Base-by-base conservation (phyloP, 2,888 invertebrate genomes). In the Melangyna quadrimaculata region DNA sequence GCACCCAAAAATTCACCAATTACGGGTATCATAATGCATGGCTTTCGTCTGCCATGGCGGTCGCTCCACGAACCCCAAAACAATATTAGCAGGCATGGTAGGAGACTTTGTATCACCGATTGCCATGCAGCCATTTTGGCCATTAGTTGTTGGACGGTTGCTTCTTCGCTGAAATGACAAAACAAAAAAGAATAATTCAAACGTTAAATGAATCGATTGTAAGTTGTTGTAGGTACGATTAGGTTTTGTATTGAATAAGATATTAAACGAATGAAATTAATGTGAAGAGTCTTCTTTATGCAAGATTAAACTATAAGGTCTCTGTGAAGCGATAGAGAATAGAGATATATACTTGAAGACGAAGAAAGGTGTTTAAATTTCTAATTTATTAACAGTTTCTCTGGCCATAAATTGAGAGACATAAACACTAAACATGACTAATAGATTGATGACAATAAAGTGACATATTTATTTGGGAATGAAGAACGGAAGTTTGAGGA, bases 101-200 rank as follows among this genome's bases (percentile, higher is more conserved):
- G 92, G 59, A 95, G 94, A 87, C 96, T 96, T 91, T 97, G 97
- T 45, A 97, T 92, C 69, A 96, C 95, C 12, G 97, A 96, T 90
- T 97, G 97, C 97, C 97, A 97, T 22, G 96, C 96, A 73, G 96
- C 95, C 93, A 97, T 96, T 5, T 95, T 94, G 0, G 97, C 97
- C 1, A 96, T 96, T 88, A 96, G 92, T 82, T 94, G 94, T 90
- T 96, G 96, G 0, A 96, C 95, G 4, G 94, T 93, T 90, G 94
- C 94, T 90, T 94, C 94, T 91, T 94, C 94, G 27, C 93, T 92
- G 67, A 92, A 93, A 87, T n/a, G 37, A 84, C 14, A 72, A 55
- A 4, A 17, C 0, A 55, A 51, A 8, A 22, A 48, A n/a, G 19
- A 63, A 32, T 74, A 73, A 51, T 53, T 48, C 35, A 61, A 17